Base-by-base conservation (phyloP, 2,888 invertebrate genomes). In the Drosophila prostipennis region DNA sequence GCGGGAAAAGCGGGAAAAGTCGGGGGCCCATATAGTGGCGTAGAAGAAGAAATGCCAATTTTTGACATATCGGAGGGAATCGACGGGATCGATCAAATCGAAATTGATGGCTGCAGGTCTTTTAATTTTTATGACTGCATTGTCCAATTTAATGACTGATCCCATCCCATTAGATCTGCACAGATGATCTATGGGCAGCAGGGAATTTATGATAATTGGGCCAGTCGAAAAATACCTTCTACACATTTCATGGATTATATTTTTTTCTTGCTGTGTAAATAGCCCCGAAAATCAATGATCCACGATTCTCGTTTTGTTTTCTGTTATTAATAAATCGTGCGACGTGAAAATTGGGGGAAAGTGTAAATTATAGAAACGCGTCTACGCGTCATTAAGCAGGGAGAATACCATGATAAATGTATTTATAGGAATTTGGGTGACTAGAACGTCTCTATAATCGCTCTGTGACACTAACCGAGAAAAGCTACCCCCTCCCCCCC, bases 341-440 rank as follows among this genome's bases (percentile, higher is more conserved):
- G 72, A 70, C 76, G 29, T 29, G 78, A 79, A 87, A 79, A 81
- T 77, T 79, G 77, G 78, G 74, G 78, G 52, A 75, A 78, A 77
- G 78, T 89, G 79, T 83, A 81, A 81, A 87, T 87, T 83, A 78
- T 78, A 79, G 79, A 76, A 80, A 63, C 67, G 80, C 65, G 76
- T 80, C 79, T 76, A 77, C 81, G 82, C 84, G 81, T 89, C 89
- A 89, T 89, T 89, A 86, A 84, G 76, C 76, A 70, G 87, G 84
- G 77, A 86, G 90, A 87, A 83, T 88, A 82, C 80, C 78, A 79
- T 85, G 80, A 82, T 85, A 82, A 79, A 79, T 85, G 78, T 90
- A 90, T 90, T 90, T 87, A 78, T 90, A 90, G 86, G 58, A 68
- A 87, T 76, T 76, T 77, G 79, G 80, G 80, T 83, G 81, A 87